phyloP scores from a whole-genome alignment of 2,797 vertebrate species.

The Hirundo rustica region DNA sequence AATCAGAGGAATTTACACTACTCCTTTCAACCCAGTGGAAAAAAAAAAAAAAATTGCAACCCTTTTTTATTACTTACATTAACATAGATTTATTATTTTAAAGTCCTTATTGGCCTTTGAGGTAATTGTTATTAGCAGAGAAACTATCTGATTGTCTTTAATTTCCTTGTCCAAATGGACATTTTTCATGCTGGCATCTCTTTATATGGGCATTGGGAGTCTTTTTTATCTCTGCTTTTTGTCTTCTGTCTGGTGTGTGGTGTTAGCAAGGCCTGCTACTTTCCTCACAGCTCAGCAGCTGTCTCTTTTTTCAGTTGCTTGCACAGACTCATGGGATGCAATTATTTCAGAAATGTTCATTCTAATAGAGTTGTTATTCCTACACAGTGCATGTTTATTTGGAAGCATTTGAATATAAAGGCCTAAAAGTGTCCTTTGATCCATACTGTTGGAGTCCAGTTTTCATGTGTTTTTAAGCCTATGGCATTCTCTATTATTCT shows the following conservation, averaged over 20 bases:
- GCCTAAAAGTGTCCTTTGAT: background rate
- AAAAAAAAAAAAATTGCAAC: background rate
- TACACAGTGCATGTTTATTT: background rate
- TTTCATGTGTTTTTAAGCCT: background rate
- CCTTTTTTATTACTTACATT: fast-evolving
- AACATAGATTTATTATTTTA: background rate
- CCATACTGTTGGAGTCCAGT: background rate
- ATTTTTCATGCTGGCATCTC: background rate
- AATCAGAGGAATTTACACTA: background rate
- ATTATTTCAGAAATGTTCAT: background rate
- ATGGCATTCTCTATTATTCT: background rate
- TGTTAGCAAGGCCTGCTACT: background rate
- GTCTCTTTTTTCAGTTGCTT: background rate
- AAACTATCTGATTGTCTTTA: background rate
- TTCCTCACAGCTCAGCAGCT: background rate
- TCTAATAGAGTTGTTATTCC: background rate
- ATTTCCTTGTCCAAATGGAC: background rate
- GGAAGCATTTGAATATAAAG: background rate
- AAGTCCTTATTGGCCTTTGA: background rate
- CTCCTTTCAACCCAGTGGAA: background rate
- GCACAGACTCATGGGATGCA: background rate
- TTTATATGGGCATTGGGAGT: background rate
- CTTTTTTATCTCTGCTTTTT: background rate
- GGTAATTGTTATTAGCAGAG: background rate
- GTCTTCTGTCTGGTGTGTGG: background rate